Evolutionary conservation across 2,888 invertebrate genomes (phyloP), one percentile per base, ranked within the genome.

Genomic region (Orthosia gothica): DNA sequence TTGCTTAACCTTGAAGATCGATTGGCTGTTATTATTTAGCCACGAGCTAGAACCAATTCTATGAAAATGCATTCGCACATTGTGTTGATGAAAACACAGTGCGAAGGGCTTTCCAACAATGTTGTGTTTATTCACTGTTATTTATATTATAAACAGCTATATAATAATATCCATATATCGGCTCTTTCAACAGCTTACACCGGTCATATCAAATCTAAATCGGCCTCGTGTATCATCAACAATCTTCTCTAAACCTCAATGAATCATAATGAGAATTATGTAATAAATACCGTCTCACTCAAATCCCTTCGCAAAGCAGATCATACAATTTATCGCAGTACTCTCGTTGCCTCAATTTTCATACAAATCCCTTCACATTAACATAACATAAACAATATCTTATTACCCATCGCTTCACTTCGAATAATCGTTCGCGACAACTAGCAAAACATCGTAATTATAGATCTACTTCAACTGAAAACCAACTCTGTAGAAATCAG

Each of bases 331-430:
- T 66, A 71, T 71, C 47, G 20, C 26, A 32, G 63, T 52, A 57
- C 9, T 69, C 65, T 32, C 0, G 18, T 4, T 57, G 11, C 49
- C 13, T 45, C 11, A 52, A 70, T 76, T 69, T 57, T 57, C 70
- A 65, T 18, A 76, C 62, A 74, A 81, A 82, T 81, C 73, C 68
- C n/a, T 65, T 11, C 13, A 70, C 32, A 72, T 78, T 68, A 70
- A 58, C 58, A 70, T 72, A 70, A 61, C 61, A 74, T 76, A 79
- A 82, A 84, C 67, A 82, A 74, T 76, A 63, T 70, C 70, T 67
- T 47, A 66, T 57, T 54, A 59, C 69, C 66, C 32, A 71, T 59
- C 50, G 57, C 50, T 63, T 23, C 52, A 57, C 54, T 63, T 40
- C 16, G 64, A 74, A 68, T 84, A 76, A 83, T 74, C 70, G 63